Conservation (phyloP, 2,113 vertebrate species). For the Ictalurus punctatus region DNA sequence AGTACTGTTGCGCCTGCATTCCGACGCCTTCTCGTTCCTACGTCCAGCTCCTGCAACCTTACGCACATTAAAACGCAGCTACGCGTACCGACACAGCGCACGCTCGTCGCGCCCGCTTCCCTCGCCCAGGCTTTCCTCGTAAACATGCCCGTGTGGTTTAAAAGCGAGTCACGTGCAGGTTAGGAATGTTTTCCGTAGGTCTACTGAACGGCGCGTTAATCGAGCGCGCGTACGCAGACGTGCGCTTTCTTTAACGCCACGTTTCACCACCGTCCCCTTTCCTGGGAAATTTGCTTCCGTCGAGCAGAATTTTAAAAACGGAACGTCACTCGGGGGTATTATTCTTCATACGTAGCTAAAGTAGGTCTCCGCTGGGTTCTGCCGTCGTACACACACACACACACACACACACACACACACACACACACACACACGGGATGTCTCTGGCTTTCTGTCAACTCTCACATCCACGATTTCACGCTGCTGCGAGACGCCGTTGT, state of each 20-base stretch:
- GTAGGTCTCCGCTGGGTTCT: background rate
- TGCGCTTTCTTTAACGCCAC: too few relatives aligned
- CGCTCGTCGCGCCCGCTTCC: too few relatives aligned
- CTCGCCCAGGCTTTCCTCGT: too few relatives aligned
- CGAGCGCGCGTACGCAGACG: too few relatives aligned
- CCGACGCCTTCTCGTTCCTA: too few relatives aligned
- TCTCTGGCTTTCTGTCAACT: conserved; percentile 55
- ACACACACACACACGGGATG: conserved; percentile 5
- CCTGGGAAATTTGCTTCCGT: background rate
- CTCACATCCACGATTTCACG: conserved; percentile 68
- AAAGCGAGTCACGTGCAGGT: background rate
- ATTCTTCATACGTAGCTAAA: background rate
- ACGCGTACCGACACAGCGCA: too few relatives aligned
- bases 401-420: conserved; percentile 36
- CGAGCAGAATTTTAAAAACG: background rate
- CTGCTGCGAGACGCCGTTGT: conserved; percentile 56
- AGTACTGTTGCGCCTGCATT: too few relatives aligned
- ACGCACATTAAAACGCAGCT: too few relatives aligned
- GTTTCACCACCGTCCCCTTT: background rate
- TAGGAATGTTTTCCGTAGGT: background rate
- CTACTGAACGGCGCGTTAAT: background rate
- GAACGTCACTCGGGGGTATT: background rate
- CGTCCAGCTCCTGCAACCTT: too few relatives aligned
- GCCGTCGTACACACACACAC: conserved; percentile 45
- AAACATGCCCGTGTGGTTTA: too few relatives aligned